Evolutionary conservation across 2,113 vertebrate species (phyloP), one percentile per base, ranked within the genome.

Genomic region (Aviceda subcristata): DNA sequence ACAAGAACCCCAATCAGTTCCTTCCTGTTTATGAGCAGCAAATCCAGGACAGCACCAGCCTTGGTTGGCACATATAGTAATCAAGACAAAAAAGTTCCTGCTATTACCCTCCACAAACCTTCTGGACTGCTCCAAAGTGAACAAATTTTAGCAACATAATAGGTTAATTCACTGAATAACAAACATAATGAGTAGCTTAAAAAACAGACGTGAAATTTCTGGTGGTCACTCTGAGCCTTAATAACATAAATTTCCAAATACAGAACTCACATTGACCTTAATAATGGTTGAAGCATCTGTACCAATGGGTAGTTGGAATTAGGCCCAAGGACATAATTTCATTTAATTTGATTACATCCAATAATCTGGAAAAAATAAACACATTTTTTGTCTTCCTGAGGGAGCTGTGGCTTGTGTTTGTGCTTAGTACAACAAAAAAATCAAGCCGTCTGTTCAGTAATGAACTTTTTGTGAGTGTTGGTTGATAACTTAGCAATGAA

Each of bases 321-420:
- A 82, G 24, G 39, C 14, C 71, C 69, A 72, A 56, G 30, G 27
- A 94, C 8, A 53, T 56, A 72, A 90, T 80, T 63, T 75, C 23
- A 72, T 12, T 87, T 57, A 67, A 90, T 60, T 80, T 81, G 45
- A 64, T 82, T 80, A 38, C 36, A 67, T 50, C 29, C 17, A 68
- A 43, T 75, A 85, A 86, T 59, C 22, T 83, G 30, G 41, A 73
- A 75, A 62, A 83, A 73, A 87, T 34, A 86, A 78, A 63, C 29
- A 83, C 15, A 15, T 34, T 74, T 94, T 94, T 81, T 59, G 6
- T 87, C 38, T 91, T 96, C 73, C 53, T 20, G 38, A 78, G 43
- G 60, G 51, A 89, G 21, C 30, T 69, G 39, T 87, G 91, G 11
- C 34, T 88, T 86, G 36, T 64, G 7, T 81, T 56, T 4, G 0